Percentiles rank a stretch among this genome's conserved stretches.
Conservation (phyloP, 2,797 vertebrate species). For the Liasis olivaceus region DNA sequence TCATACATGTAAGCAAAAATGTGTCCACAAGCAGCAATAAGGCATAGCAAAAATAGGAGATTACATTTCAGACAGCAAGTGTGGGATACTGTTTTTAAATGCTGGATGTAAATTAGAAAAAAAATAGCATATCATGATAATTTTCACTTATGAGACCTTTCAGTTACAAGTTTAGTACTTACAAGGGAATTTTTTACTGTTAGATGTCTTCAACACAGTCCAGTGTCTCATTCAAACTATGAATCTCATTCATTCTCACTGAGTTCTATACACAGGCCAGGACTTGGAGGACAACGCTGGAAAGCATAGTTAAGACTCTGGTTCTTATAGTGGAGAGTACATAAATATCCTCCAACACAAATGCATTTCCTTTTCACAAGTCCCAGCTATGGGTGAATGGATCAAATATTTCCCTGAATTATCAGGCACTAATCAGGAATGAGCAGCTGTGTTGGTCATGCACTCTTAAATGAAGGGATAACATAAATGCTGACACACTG, state of each 20-base stretch:
- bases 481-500: neutral
- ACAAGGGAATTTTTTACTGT: neutral
- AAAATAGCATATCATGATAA: neutral
- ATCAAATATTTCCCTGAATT: neutral
- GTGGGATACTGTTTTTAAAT: neutral
- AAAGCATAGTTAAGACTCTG: neutral
- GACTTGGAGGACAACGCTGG: neutral
- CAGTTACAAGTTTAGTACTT: neutral
- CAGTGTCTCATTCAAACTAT: neutral
- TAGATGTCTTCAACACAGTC: neutral
- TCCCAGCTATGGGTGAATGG: neutral
- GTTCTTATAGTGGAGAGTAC: neutral
- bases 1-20: neutral
- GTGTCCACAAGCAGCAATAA: neutral
- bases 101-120: neutral
- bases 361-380: neutral
- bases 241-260: no score
- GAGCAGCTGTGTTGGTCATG: conserved; percentile 5
- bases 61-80: neutral
- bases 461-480: neutral
- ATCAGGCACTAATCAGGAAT: conserved; percentile 21
- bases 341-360: neutral
- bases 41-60: neutral
- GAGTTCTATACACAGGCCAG: neutral
- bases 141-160: neutral